A percentile compares a stretch with the other conserved stretches of the same genome.
phyloP scores from a whole-genome alignment of 2,113 vertebrate species.

The Irena cyanogastra region DNA sequence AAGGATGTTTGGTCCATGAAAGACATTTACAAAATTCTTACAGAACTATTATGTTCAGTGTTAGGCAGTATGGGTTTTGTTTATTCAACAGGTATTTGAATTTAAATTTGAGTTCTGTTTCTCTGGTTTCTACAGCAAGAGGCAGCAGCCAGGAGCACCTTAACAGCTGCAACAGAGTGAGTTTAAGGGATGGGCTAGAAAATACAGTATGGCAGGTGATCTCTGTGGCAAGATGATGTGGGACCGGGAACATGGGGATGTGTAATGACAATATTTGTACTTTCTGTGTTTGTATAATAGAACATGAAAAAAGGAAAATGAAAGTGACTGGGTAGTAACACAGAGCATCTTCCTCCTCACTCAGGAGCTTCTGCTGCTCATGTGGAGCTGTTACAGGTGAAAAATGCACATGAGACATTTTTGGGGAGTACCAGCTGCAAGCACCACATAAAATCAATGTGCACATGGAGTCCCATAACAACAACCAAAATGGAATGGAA shows the following conservation, averaged over 20 bases:
- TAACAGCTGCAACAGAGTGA: background rate
- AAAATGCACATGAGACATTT: background rate
- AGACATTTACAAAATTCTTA: background rate
- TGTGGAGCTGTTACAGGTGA: background rate
- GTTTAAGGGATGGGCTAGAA: background rate
- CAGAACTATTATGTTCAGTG: background rate
- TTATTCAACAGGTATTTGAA: background rate
- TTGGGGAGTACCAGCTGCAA: background rate
- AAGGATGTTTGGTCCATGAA: background rate
- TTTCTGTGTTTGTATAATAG: background rate
- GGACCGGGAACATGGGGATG: background rate
- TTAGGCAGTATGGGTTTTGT: background rate
- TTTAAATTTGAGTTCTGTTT: background rate
- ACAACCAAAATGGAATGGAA: background rate
- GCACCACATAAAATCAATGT: background rate
- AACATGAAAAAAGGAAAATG: background rate
- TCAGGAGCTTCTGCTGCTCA: background rate
- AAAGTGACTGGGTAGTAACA: background rate
- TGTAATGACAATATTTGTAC: background rate
- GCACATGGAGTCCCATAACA: background rate
- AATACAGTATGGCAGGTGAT: background rate
- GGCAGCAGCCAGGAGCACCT: background rate
- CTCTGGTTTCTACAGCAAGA: background rate
- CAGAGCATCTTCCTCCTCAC: background rate
- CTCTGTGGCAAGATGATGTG: background rate